A percentile compares a stretch with the other conserved stretches of the same genome.
Conservation (phyloP, 2,113 vertebrate species). For the Carollia perspicillata region DNA sequence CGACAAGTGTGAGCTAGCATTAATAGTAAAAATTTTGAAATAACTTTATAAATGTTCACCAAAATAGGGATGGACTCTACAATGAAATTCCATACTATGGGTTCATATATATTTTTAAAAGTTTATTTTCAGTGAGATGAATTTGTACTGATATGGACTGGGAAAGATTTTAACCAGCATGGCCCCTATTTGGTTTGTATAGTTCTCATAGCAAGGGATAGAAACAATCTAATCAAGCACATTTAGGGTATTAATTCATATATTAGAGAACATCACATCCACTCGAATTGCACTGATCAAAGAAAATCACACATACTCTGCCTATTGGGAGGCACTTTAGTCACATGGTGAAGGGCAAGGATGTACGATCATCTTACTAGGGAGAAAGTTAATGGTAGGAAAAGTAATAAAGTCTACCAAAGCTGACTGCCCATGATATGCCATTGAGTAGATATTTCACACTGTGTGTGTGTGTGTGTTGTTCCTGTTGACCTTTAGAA, state of each 20-base stretch:
- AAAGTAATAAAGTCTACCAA: not conserved
- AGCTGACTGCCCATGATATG: not conserved
- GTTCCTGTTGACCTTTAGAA: not conserved
- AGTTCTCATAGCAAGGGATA: not conserved
- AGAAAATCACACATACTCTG: not conserved
- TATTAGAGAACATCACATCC: not conserved
- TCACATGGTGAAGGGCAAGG: not conserved
- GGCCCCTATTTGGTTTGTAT: not conserved
- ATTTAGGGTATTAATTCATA: not conserved
- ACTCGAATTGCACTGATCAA: not conserved
- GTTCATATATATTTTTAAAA: not conserved
- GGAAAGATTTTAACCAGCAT: not conserved
- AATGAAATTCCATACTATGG: not conserved
- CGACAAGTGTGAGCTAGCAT: not conserved
- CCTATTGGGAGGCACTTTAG: not conserved
- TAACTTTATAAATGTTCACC: not conserved
- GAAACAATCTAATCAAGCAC: not conserved
- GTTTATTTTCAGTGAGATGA: not conserved
- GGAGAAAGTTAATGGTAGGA: not conserved
- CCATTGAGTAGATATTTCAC: not conserved
- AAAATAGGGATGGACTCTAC: not conserved
- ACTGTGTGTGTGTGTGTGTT: not conserved
- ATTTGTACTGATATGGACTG: not conserved
- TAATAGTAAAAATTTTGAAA: not conserved
- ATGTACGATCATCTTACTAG: not conserved